phyloP scores from a whole-genome alignment of 2,113 vertebrate species.

The Proteles cristata region DNA sequence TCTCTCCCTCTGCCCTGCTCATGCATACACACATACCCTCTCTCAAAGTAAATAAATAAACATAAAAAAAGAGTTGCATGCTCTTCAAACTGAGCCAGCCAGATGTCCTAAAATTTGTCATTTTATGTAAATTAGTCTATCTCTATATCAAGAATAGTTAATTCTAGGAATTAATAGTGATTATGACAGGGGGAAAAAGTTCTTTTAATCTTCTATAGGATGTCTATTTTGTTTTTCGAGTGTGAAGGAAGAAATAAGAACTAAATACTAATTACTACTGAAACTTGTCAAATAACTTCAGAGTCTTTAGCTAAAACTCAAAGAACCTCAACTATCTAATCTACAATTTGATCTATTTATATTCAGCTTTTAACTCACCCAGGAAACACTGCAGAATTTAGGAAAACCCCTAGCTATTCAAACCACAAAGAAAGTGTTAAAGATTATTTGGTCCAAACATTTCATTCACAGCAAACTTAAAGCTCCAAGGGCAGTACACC shows the following conservation, averaged over 20 bases:
- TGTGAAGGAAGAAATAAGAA: slow-evolving; percentile 32
- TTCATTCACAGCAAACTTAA: background rate
- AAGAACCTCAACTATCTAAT: slow-evolving; percentile 27
- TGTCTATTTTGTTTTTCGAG: slow-evolving; percentile 32
- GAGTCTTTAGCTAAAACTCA: slow-evolving; percentile 45
- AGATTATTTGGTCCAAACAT: slow-evolving; percentile 30
- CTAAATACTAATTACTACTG: slow-evolving; percentile 76
- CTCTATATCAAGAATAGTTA: background rate
- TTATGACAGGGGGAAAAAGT: background rate
- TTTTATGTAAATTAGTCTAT: background rate
- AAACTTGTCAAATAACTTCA: slow-evolving; percentile 75
- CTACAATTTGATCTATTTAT: slow-evolving; percentile 46
- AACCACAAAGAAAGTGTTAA: background rate
- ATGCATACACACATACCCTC: too few relatives aligned
- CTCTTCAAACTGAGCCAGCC: background rate
- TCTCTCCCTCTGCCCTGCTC: too few relatives aligned
- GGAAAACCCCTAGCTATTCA: background rate
- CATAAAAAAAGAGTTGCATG: background rate
- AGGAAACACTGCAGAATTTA: slow-evolving; percentile 45
- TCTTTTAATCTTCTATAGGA: slow-evolving; percentile 65
- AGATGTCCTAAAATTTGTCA: background rate
- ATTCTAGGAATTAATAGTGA: background rate
- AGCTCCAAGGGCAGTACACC: background rate
- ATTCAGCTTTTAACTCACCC: background rate
- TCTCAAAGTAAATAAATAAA: too few relatives aligned